A percentile compares a stretch with the other conserved stretches of the same genome.
phyloP scores from a whole-genome alignment of 2,888 invertebrate genomes.

The Acleris laterana region DNA sequence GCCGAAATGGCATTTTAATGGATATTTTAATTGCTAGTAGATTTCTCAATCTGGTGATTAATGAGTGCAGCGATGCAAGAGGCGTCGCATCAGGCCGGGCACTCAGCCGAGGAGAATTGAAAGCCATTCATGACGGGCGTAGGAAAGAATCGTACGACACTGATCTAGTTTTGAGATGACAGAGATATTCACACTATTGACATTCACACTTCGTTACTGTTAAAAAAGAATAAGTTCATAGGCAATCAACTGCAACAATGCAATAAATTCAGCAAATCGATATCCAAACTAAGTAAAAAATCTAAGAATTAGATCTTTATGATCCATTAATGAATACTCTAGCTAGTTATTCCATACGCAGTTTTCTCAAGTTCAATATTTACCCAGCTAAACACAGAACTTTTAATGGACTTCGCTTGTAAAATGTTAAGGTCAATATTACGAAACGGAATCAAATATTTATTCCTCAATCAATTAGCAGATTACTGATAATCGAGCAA shows the following conservation, averaged over 20 bases:
- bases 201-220: background rate
- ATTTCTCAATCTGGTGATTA: slow-evolving; percentile 54
- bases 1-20: slow-evolving; percentile 40
- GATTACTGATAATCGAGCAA: background rate
- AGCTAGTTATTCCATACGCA: too few relatives aligned
- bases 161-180: slow-evolving; percentile 11
- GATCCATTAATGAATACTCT: too few relatives aligned
- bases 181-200: background rate
- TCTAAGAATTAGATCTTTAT: too few relatives aligned
- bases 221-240: too few relatives aligned
- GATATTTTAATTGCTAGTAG: slow-evolving; percentile 54
- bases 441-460: background rate
- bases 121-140: slow-evolving; percentile 49
- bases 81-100: slow-evolving; percentile 54
- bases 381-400: too few relatives aligned
- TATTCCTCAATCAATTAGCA: background rate
- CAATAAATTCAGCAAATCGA: too few relatives aligned
- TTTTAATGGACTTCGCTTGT: background rate
- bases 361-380: too few relatives aligned
- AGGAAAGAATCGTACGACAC: slow-evolving; percentile 43
- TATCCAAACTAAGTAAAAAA: too few relatives aligned
- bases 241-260: too few relatives aligned
- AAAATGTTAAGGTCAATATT: background rate
- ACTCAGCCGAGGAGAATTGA: slow-evolving; percentile 52
- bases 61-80: slow-evolving; percentile 46